phyloP scores from a whole-genome alignment of 2,888 invertebrate species.

The Chloroclystis v-ata region DNA sequence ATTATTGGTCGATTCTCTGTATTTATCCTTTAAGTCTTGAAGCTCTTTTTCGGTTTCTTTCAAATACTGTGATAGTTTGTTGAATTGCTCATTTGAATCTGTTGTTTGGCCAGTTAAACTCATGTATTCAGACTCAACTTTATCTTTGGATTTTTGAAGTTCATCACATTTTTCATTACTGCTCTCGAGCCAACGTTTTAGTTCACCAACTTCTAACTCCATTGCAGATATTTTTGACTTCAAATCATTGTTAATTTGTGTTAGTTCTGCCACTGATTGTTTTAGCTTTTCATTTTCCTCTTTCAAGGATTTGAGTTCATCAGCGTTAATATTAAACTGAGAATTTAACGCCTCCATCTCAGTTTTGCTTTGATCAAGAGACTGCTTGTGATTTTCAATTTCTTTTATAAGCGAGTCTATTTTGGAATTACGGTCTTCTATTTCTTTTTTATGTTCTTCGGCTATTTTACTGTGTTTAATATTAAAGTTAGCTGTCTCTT shows the following conservation, averaged over 20 bases:
- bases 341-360: conserved; percentile 69
- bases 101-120: conserved; percentile 78
- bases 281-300: conserved; percentile 66
- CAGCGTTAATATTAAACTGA: conserved; percentile 64
- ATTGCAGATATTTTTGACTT: conserved; percentile 63
- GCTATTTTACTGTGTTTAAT: conserved; percentile 72
- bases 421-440: conserved; percentile 69
- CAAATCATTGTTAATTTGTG: conserved; percentile 54
- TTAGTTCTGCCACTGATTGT: conserved; percentile 60
- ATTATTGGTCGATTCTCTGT: conserved; percentile 61
- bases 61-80: conserved; percentile 74
- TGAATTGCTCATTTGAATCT: conserved; percentile 79
- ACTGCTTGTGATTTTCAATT: conserved; percentile 65
- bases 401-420: conserved; percentile 71
- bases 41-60: conserved; percentile 78
- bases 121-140: conserved; percentile 78
- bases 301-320: conserved; percentile 62
- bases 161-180: conserved; percentile 78
- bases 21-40: conserved; percentile 70
- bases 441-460: conserved; percentile 72
- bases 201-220: conserved; percentile 77
- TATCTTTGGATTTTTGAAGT: conserved; percentile 75
- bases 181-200: conserved; percentile 75
- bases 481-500: conserved; percentile 68
- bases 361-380: conserved; percentile 64